These are phyloP conservation scores for Rhabdomys dilectus DNA, from an alignment of 2,113 vertebrate species.

Conservation along the genomic window DNA sequence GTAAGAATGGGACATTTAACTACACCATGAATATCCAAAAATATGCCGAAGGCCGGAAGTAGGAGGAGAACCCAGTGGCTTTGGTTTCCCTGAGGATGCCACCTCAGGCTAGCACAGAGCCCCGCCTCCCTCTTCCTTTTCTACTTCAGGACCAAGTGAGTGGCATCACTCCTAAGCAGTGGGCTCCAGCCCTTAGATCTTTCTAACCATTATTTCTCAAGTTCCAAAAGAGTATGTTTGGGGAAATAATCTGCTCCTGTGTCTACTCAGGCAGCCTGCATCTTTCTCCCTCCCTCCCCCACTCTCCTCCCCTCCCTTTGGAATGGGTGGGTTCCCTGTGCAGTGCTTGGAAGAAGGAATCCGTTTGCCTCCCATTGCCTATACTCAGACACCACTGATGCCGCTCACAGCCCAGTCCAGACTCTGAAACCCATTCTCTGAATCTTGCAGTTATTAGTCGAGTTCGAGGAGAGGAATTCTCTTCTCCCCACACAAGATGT, in stretches of 20 bases:
- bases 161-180: background rate
- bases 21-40: conserved; percentile 63
- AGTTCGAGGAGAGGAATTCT: background rate
- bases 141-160: background rate
- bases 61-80: background rate
- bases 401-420: background rate
- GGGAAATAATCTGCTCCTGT: background rate
- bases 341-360: background rate
- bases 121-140: background rate
- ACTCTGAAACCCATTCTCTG: background rate
- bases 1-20: conserved; percentile 65
- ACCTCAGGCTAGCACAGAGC: background rate
- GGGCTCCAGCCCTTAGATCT: background rate
- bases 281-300: background rate
- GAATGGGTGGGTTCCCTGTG: background rate
- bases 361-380: background rate
- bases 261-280: background rate
- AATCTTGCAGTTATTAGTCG: background rate
- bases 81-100: conserved; percentile 12
- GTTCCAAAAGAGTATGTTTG: background rate
- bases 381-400: too few species aligned
- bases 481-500: background rate
- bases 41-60: background rate
- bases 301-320: too few species aligned
- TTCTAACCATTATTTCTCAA: background rate